phyloP scores from a whole-genome alignment of 2,888 invertebrate species.

The Apocheima hispidaria region DNA sequence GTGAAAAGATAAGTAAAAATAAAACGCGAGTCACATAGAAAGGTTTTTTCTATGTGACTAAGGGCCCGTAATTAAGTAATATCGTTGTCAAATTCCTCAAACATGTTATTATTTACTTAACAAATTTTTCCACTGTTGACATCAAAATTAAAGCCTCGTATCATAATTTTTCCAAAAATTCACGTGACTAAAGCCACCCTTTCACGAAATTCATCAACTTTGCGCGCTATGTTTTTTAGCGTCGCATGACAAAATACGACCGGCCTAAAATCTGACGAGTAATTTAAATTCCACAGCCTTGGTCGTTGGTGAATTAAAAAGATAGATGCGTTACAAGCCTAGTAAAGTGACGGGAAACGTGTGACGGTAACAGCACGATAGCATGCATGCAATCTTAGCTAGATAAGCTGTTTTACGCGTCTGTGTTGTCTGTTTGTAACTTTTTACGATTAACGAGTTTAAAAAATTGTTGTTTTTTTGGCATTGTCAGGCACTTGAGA shows the following conservation, averaged over 20 bases:
- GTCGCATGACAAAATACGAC: constrained; percentile 30
- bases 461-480: too few species aligned
- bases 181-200: constrained; percentile 16
- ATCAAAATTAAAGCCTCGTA: constrained; percentile 8
- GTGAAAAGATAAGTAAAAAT: too few species aligned
- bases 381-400: background rate
- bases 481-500: too few species aligned
- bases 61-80: background rate
- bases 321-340: background rate
- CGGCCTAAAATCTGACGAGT: constrained; percentile 26
- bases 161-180: constrained; percentile 22
- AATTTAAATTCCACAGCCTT: constrained; percentile 30
- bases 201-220: constrained; percentile 25
- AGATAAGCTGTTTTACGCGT: too few species aligned
- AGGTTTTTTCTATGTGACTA: too few species aligned
- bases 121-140: constrained; percentile 3
- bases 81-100: constrained; percentile 1
- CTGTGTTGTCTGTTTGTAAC: too few species aligned
- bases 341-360: background rate
- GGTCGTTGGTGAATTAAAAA: constrained; percentile 1
- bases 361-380: background rate
- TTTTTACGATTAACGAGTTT: too few species aligned
- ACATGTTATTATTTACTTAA: constrained; percentile 23
- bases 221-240: constrained; percentile 21
- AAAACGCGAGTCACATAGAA: too few species aligned